phyloP scores from a whole-genome alignment of 37 sponge, comb jelly and placozoan genomes.

The Aplysina aerophoba region DNA sequence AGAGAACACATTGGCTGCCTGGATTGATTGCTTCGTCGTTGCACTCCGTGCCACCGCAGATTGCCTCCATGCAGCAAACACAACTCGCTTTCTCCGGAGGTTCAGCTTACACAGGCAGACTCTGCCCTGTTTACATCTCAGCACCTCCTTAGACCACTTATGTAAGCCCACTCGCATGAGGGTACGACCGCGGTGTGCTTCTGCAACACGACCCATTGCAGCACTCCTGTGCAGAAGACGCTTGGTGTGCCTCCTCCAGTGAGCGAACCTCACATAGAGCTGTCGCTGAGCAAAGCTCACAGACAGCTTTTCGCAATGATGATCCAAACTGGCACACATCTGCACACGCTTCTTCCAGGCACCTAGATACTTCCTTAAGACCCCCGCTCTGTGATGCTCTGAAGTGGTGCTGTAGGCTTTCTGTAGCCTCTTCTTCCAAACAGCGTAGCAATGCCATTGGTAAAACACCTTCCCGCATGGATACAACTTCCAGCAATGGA shows the following conservation, averaged over 20 bases:
- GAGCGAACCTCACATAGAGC: not conserved
- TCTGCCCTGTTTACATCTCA: too few species aligned
- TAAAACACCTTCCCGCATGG: not conserved
- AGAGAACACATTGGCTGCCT: too few species aligned
- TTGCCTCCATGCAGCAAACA: too few species aligned
- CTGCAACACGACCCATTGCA: not conserved
- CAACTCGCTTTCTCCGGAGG: too few species aligned
- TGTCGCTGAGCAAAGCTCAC: not conserved
- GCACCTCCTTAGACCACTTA: too few species aligned
- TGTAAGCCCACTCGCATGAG: too few species aligned
- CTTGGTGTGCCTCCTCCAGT: not conserved
- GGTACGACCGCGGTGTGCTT: too few species aligned
- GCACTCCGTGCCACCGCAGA: too few species aligned
- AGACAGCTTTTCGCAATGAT: not conserved
- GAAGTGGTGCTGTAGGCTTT: not conserved
- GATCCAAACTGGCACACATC: not conserved
- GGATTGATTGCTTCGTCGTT: too few species aligned
- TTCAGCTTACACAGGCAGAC: too few species aligned
- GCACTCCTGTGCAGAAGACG: not conserved
- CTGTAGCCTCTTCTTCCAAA: not conserved
- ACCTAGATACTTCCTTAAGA: not conserved
- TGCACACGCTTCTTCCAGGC: not conserved
- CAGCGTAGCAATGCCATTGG: conserved; percentile 23
- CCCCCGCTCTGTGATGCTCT: not conserved
- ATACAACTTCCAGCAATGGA: not conserved